A percentile compares a stretch with the other conserved stretches of the same genome.
phyloP scores from a whole-genome alignment of 1,140 invertebrate genomes.

The Penaeus vannamei region DNA sequence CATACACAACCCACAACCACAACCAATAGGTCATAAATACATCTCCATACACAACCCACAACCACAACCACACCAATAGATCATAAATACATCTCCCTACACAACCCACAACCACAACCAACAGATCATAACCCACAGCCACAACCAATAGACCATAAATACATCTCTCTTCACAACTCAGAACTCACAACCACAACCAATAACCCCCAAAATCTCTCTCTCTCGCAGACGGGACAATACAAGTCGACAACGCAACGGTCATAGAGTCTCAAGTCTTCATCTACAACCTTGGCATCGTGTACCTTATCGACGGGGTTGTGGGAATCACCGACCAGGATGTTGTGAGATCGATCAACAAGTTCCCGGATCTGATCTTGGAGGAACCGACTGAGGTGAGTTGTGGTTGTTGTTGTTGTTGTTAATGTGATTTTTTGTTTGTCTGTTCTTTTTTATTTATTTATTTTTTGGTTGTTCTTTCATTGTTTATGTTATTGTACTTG shows the following conservation, averaged over 20 bases:
- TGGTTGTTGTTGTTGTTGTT: too few species aligned
- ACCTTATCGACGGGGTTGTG: constrained; percentile 41
- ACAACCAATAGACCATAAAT: too few species aligned
- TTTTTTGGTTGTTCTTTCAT: too few species aligned
- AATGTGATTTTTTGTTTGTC: too few species aligned
- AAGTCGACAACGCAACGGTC: constrained; percentile 10
- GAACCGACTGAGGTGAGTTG: background rate
- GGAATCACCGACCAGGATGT: constrained; percentile 49
- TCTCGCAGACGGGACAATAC: background rate
- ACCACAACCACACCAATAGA: background rate
- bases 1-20: background rate
- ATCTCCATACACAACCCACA: too few species aligned
- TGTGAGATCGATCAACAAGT: constrained; percentile 37
- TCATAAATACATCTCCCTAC: too few species aligned
- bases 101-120: background rate
- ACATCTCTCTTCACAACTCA: too few species aligned
- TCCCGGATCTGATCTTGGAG: background rate
- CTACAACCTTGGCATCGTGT: constrained; percentile 57
- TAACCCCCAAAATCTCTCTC: background rate
- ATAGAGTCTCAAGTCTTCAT: constrained; percentile 35
- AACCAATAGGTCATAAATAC: background rate
- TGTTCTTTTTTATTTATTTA: too few species aligned
- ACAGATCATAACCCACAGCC: too few species aligned
- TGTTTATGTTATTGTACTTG: too few species aligned
- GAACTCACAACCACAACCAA: background rate